Percentiles rank a stretch among this genome's conserved stretches.
Conservation (phyloP, 2,797 vertebrate genomes). For the Sebastes hubbsi region DNA sequence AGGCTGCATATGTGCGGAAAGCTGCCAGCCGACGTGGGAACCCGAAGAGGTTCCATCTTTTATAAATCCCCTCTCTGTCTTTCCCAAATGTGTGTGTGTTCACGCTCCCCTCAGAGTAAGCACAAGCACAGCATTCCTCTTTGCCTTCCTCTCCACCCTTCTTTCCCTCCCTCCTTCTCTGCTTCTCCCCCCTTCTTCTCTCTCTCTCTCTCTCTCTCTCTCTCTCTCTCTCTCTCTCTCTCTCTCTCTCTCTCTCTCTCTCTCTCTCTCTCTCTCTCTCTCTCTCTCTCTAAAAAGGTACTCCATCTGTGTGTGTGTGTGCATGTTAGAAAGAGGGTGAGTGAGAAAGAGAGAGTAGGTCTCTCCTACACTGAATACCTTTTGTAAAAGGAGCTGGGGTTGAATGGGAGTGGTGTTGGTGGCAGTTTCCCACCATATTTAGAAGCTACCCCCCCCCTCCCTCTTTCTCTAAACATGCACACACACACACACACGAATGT, state of each 20-base stretch:
- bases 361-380: constrained; percentile 76
- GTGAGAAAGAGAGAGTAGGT: constrained; percentile 59
- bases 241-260: constrained; percentile 6
- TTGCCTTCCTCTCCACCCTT: constrained; percentile 52
- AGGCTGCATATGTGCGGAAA: constrained; percentile 62
- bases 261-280: background rate
- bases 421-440: constrained; percentile 81
- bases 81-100: constrained; percentile 47
- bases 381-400: constrained; percentile 74
- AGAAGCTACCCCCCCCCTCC: constrained; percentile 43
- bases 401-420: constrained; percentile 80
- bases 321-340: constrained; percentile 31
- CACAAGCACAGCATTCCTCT: constrained; percentile 72
- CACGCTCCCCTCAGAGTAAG: constrained; percentile 45
- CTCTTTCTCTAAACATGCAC: background rate
- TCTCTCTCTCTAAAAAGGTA: constrained; percentile 54
- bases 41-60: constrained; percentile 67
- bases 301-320: constrained; percentile 36
- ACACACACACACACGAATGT: constrained; percentile 1
- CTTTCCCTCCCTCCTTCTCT: constrained; percentile 32
- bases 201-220: background rate
- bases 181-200: constrained; percentile 18
- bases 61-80: constrained; percentile 74
- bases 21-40: constrained; percentile 70
- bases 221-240: background rate